Percentiles rank a stretch among this genome's conserved stretches.
phyloP scores from a whole-genome alignment of 2,888 invertebrate genomes.

The Scaptomyza caliginosa region DNA sequence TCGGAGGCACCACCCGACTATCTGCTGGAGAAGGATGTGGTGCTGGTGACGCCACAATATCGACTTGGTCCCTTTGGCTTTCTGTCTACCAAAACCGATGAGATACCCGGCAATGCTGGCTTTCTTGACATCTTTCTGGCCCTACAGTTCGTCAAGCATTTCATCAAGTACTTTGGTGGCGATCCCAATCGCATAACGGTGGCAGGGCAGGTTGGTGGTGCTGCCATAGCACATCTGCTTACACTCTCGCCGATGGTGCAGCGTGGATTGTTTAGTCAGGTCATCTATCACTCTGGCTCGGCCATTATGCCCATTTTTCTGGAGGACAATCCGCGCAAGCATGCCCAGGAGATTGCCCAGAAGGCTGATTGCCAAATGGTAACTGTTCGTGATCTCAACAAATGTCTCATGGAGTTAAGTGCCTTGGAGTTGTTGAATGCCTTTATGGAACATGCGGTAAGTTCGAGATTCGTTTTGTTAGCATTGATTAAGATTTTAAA shows the following conservation, averaged over 20 bases:
- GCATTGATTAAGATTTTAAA: background rate
- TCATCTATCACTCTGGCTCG: constrained; percentile 85
- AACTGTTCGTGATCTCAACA: constrained; percentile 75
- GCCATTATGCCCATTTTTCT: constrained; percentile 85
- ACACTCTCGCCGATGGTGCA: constrained; percentile 83
- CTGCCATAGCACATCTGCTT: constrained; percentile 84
- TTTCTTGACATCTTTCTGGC: constrained; percentile 85
- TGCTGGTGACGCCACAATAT: constrained; percentile 85
- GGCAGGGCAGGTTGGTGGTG: constrained; percentile 86
- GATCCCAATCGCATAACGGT: constrained; percentile 85
- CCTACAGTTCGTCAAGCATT: constrained; percentile 84
- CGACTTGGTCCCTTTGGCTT: constrained; percentile 85
- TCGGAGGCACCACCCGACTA: constrained; percentile 83
- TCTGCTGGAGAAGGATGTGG: constrained; percentile 84
- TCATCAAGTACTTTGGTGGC: constrained; percentile 85
- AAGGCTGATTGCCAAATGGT: constrained; percentile 78
- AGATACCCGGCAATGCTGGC: constrained; percentile 86
- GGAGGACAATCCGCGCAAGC: constrained; percentile 83
- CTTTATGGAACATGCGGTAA: constrained; percentile 81
- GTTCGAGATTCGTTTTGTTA: background rate
- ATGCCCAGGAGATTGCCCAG: constrained; percentile 83
- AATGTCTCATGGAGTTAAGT: constrained; percentile 78
- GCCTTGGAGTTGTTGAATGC: constrained; percentile 74
- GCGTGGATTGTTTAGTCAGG: constrained; percentile 84
- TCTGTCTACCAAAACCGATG: constrained; percentile 85